Conservation (phyloP, 1,140 invertebrate species). For the Caenorhabditis briggsae region DNA sequence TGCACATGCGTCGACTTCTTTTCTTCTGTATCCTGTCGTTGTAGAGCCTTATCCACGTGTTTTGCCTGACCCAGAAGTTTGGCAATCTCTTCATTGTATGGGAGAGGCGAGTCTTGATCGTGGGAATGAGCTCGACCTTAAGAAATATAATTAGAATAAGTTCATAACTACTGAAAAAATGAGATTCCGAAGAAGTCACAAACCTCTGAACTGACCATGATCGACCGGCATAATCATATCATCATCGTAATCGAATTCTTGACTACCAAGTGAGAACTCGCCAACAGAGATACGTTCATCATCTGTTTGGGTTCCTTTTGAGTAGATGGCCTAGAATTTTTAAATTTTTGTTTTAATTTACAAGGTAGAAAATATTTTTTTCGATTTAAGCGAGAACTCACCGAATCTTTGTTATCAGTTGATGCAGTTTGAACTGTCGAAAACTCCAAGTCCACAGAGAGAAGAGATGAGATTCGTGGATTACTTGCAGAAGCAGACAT, state of each 20-base stretch:
- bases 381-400: background rate
- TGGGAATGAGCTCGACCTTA: slow-evolving; percentile 39
- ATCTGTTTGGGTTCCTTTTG: slow-evolving; percentile 67
- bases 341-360: background rate
- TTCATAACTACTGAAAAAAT: background rate
- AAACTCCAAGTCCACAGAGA: slow-evolving; percentile 40
- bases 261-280: slow-evolving; percentile 63
- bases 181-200: background rate
- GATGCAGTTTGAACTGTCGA: slow-evolving; percentile 17
- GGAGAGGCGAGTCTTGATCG: slow-evolving; percentile 31
- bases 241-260: slow-evolving; percentile 67
- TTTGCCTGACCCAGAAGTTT: slow-evolving; percentile 24
- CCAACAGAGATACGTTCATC: slow-evolving; percentile 62
- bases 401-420: slow-evolving; percentile 40
- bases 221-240: slow-evolving; percentile 53
- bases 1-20: slow-evolving; percentile 19
- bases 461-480: slow-evolving; percentile 26
- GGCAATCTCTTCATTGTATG: slow-evolving; percentile 41
- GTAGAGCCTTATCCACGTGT: background rate
- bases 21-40: slow-evolving; percentile 24
- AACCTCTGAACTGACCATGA: slow-evolving; percentile 49
- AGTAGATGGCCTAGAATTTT: slow-evolving; percentile 60
- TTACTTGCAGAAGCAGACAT: slow-evolving; percentile 16
- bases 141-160: background rate
- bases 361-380: background rate